Base-by-base conservation (phyloP, 2,797 vertebrate genomes). In the Chanos chanos region DNA sequence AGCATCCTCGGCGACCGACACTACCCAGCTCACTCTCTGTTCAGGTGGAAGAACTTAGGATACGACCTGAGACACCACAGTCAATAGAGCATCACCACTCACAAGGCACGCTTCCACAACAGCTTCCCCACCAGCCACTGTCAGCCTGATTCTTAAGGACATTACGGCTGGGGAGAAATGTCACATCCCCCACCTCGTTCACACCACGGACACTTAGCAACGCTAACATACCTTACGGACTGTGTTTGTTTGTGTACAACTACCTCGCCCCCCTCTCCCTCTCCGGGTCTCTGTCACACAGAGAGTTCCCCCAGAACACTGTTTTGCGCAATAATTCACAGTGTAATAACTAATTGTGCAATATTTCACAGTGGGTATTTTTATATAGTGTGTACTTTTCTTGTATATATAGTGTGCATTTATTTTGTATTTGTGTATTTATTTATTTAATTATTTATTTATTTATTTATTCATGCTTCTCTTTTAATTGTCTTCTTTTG, bases 1-100 rank as follows among this genome's bases (percentile, higher is more conserved):
- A 43, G 22, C 1, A 45, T 6, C 13, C 30, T 48, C 19, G 19
- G 19, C 19, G 19, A 19, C 19, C 19, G 19, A 2, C 19, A 19
- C 19, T 19, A 19, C 19, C 19, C 19, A 19, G 28, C 36, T 37
- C 47, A 59, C 28, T 5, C 21, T 30, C 40, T 69, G 15, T 64
- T 27, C 7, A 25, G 6, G 13, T 39, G 39, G 31, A 25, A 28
- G 4, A 62, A 13, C 47, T 18, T 15, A 4, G 15, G 15, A 15
- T 37, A 16, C 3, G 37, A 16, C 3, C 34, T 63, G 34, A 64
- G 28, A 24, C 45, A 40, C 59, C 37, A 27, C 52, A 19, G 33
- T 24, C 58, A 51, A 13, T 39, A 25, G 39, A 62, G 19, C 22
- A 48, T 52, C 47, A 27, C 3, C 8, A 7, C 59, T 19, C 41